Base-by-base conservation (phyloP, 2,888 invertebrate genomes). In the Diarsia dahlii region DNA sequence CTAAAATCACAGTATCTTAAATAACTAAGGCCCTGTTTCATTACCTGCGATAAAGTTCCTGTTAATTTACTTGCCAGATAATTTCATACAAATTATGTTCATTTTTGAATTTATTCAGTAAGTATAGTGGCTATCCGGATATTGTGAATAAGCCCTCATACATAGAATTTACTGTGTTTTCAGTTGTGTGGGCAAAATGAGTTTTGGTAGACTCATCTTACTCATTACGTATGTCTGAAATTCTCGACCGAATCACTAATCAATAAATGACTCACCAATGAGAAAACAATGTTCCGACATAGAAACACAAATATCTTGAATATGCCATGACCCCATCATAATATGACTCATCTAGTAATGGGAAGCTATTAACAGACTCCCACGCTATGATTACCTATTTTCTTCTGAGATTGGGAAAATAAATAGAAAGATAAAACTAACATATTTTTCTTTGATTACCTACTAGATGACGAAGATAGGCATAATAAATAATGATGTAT, bases 361-460 rank as follows among this genome's bases (percentile, higher is more conserved):
- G 82, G 52, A n/a, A 68, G 76, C 67, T 54, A 79, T 87, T 77
- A 87, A 63, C 63, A 45, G 48, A 58, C 39, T 58, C 74, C 77
- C 75, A 81, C 56, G 64, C 64, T 39, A 18, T 65, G 64, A 81
- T 78, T 80, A 46, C 15, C 45, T 46, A 74, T 74, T 78, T 74
- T 74, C 58, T 81, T 75, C 58, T 18, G 0, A 39, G 64, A 64
- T 58, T 46, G 13, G 23, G 56, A 81, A 80, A 74, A 81, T 50
- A 81, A 78, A 74, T 46, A n/a, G 52, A 52, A 58, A 46, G 23
- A 74, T 46, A 23, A 74, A 74, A 76, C 45, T 20, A 9, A 13
- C 20, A 45, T 2, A 46, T 56, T 81, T 56, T 60, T 65, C 67
- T 52, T 63, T 71, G n/a, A 74, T 80, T 80, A 50, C 18, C 13